Conservation (phyloP, 1,140 invertebrate species). For the Tetragnatha versicolor region DNA sequence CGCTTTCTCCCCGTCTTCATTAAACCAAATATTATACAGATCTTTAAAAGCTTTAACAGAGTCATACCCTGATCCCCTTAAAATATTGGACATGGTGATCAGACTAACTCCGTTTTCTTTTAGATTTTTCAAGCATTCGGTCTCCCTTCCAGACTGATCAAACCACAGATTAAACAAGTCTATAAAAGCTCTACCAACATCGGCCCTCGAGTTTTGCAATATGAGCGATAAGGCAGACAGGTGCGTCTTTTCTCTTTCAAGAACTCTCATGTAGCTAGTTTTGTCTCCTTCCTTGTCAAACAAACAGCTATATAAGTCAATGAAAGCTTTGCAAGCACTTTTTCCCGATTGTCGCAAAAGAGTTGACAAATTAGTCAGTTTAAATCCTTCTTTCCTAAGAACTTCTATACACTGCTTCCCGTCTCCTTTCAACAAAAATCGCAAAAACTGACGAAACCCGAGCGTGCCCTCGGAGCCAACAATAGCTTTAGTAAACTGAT, state of each 20-base stretch:
- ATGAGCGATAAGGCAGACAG: background rate
- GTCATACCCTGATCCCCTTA: background rate
- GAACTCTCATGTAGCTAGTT: constrained; percentile 7
- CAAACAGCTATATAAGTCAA: constrained; percentile 24
- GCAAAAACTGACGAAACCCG: constrained; percentile 29
- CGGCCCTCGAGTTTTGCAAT: background rate
- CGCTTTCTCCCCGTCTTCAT: background rate
- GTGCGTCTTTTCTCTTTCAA: background rate
- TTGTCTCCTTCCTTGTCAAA: constrained; percentile 21
- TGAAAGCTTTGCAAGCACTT: constrained; percentile 35
- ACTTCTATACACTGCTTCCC: constrained; percentile 28
- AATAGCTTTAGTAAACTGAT: constrained; percentile 26
- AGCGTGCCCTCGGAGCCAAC: constrained; percentile 22
- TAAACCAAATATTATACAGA: constrained; percentile 1
- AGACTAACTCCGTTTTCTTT: background rate
- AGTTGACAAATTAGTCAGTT: background rate
- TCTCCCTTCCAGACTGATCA: background rate
- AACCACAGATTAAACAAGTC: constrained; percentile 21
- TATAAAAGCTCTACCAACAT: constrained; percentile 7
- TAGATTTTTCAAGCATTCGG: constrained; percentile 1
- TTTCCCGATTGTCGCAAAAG: background rate
- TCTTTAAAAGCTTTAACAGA: constrained; percentile 5
- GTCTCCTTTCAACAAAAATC: constrained; percentile 24
- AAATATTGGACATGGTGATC: constrained; percentile 11
- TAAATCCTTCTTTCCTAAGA: constrained; percentile 15